Conservation (phyloP, 2,113 vertebrate genomes). For the Scolopax mira region DNA sequence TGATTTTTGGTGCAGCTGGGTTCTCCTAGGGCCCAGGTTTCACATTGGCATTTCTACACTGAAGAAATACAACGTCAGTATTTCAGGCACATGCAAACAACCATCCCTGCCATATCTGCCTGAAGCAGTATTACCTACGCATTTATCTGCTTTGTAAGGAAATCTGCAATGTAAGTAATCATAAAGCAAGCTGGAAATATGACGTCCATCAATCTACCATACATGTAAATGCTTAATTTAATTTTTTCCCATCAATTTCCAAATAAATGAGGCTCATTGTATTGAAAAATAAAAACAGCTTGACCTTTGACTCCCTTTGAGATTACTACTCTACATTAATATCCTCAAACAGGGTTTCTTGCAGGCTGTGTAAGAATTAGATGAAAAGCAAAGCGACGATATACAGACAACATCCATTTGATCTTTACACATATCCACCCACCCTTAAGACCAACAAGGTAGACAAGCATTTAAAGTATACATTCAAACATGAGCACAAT, state of each 20-base stretch:
- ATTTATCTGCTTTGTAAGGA: neutral
- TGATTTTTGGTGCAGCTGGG: neutral
- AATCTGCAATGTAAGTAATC: neutral
- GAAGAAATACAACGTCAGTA: neutral
- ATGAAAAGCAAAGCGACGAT: neutral
- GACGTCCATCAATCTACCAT: conserved; percentile 19
- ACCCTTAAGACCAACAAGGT: neutral
- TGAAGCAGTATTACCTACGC: neutral
- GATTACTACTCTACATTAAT: conserved; percentile 22
- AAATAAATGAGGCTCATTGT: conserved; percentile 33
- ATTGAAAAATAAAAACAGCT: conserved; percentile 53
- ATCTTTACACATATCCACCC: neutral
- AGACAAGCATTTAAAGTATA: neutral
- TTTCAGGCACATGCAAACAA: neutral
- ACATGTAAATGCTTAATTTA: conserved; percentile 51
- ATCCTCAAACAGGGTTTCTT: neutral
- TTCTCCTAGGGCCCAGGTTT: neutral
- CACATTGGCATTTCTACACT: neutral
- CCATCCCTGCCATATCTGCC: neutral
- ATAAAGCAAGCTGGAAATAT: conserved; percentile 1
- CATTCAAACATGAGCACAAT: neutral
- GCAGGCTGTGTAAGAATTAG: conserved; percentile 20
- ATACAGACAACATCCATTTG: neutral
- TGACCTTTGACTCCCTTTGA: conserved; percentile 43
- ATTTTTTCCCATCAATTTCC: conserved; percentile 52